Base-by-base conservation (phyloP, 1,140 invertebrate genomes). In the Panagrolaimus sp. region DNA sequence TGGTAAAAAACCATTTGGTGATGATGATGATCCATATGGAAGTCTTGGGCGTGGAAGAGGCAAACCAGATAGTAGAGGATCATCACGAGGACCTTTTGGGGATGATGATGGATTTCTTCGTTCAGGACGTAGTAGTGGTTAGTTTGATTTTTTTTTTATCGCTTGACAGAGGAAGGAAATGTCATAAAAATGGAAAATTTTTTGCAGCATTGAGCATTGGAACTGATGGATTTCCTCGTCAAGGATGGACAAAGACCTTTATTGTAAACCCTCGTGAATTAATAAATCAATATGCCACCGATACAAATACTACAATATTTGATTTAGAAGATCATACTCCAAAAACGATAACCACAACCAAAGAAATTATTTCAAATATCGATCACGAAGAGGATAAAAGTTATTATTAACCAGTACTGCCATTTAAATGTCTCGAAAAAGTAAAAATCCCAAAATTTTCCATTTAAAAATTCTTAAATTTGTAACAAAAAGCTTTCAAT, bases 251-350 rank as follows among this genome's bases (percentile, higher is more conserved):
- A 45, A 77, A 78, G 42, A 73, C 73, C 63, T 77, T 83, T 45
- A 81, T 81, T 64, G 70, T 72, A 43, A 81, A 81, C 70, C 79
- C 79, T 16, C 68, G 79, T 38, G 79, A 81, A 69, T 62, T 83
- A 13, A 81, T 81, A 43, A 72, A 83, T 62, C 81, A 82, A 47
- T 81, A 83, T 62, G 79, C 76, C 23, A 78, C 68, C 14, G 82
- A 80, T 20, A 83, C 79, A 48, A 71, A 72, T 64, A 73, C 79
- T 51, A 71, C 72, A 47, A 65, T 83, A 61, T 71, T 80, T 65
- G 73, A 75, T 44, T 51, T 70, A 44, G 66, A 70, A 11, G 67
- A 73, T 27, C 70, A 72, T 44, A 72, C 70, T 25, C 70, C 71
- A 9, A 66, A 74, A 46, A 74, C 62, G 67, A 62, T 74, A 27